Base-by-base conservation (phyloP, 2,113 vertebrate genomes). In the Sturnus vulgaris region DNA sequence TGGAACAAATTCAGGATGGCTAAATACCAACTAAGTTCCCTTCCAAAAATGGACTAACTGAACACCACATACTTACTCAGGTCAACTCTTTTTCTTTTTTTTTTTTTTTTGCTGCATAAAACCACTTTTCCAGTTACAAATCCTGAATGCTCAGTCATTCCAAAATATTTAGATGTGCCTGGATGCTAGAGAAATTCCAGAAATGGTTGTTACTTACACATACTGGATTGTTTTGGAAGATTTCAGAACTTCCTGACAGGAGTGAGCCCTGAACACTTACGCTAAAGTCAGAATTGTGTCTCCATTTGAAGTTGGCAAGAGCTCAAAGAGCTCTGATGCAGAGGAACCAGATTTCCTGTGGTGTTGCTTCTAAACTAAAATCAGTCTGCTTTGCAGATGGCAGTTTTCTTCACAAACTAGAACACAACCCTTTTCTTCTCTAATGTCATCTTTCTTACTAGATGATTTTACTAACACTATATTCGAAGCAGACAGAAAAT, bases 181-280 rank as follows among this genome's bases (percentile, higher is more conserved):
- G 24, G 81, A 80, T n/a, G 46, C 30, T 42, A 53, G 47, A 66
- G 47, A 75, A 71, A 44, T 78, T 78, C 35, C 9, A 4, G 64
- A 78, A 94, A 65, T 6, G 8, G 33, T 56, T 73, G 17, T 81
- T 86, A 24, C 37, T 91, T 79, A 82, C 13, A 95, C 81, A 31
- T 60, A 25, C 12, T 37, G 76, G 68, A 25, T 80, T 93, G 56
- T 90, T 94, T 71, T 63, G 72, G 72, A 92, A 71, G 88, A 44
- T n/a, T 81, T 83, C 64, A 59, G 85, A 68, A 53, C 64, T 95
- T 95, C 82, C 82, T 90, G 82, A 37, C 53, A 53, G 71, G 82
- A 86, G 19, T 52, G 47, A 40, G 55, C 39, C 71, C 44, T 17
- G 18, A 71, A 27, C 21, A 44, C 20, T 78, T 40, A 6, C 0